These are phyloP conservation scores for Mobula hypostoma DNA, from an alignment of 2,113 vertebrate species.

Conservation along the genomic window DNA sequence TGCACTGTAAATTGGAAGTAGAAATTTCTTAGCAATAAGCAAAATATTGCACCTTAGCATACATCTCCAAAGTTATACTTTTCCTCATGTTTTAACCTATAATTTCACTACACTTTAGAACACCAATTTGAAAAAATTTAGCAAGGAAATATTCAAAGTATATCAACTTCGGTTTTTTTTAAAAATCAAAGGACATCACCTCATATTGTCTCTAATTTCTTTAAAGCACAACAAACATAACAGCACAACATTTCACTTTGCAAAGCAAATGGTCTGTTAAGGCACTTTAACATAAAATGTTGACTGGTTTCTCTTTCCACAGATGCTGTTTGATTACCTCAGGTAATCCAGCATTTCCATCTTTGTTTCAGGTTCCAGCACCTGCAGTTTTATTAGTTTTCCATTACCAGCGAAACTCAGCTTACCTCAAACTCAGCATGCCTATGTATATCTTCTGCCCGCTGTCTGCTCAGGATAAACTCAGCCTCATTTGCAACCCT, in stretches of 20 bases:
- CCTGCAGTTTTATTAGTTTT: no score
- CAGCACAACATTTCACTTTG: no score
- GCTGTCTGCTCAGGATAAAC: conserved; percentile 92
- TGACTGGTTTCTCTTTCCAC: no score
- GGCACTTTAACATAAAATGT: no score
- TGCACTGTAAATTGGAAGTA: not conserved
- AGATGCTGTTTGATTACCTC: no score
- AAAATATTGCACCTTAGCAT: not conserved
- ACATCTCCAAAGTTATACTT: not conserved
- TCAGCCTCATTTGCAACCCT: conserved; percentile 96
- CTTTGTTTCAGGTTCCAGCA: no score
- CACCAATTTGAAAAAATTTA: not conserved
- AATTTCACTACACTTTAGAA: not conserved
- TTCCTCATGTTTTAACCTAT: not conserved
- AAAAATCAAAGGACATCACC: not conserved
- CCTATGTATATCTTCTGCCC: conserved; percentile 91
- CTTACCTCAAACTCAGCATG: conserved; percentile 97
- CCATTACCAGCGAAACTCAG: no score
- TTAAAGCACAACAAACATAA: not conserved
- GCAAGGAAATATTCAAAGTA: not conserved
- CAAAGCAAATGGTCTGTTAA: no score
- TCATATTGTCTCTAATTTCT: not conserved
- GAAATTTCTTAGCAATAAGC: not conserved
- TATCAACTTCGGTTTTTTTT: not conserved
- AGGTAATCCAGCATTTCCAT: no score